phyloP scores from a whole-genome alignment of 2,888 invertebrate species.

The Silvanus unidentatus region DNA sequence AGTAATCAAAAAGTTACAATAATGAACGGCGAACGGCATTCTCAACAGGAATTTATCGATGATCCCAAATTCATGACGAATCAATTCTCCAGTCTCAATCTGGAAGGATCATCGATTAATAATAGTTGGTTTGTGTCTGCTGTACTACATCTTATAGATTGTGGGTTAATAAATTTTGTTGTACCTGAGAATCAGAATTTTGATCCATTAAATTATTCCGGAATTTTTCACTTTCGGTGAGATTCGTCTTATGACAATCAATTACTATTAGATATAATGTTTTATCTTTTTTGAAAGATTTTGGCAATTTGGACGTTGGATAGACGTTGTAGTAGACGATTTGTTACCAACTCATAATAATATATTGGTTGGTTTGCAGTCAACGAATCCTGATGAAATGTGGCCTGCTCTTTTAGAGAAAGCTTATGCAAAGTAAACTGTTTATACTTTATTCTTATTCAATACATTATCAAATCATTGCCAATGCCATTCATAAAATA shows the following conservation, averaged over 20 bases:
- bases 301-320: slow-evolving; percentile 92
- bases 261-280: not conserved
- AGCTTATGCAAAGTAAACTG: slow-evolving; percentile 81
- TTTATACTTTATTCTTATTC: not conserved
- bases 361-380: slow-evolving; percentile 76
- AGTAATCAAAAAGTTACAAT: too few species aligned
- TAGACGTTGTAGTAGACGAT: slow-evolving; percentile 89
- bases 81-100: too few species aligned
- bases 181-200: slow-evolving; percentile 93
- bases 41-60: too few species aligned
- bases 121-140: too few species aligned
- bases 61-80: too few species aligned
- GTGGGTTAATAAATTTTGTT: slow-evolving; percentile 75
- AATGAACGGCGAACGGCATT: too few species aligned
- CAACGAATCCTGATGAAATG: slow-evolving; percentile 79
- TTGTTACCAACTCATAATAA: slow-evolving; percentile 78
- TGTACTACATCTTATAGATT: too few species aligned
- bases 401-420: slow-evolving; percentile 92
- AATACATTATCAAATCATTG: not conserved
- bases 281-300: slow-evolving; percentile 50
- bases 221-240: slow-evolving; percentile 88
- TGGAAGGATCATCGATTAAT: too few species aligned
- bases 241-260: slow-evolving; percentile 9
- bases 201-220: slow-evolving; percentile 84
- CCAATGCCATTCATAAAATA: not conserved